A percentile compares a stretch with the other conserved stretches of the same genome.
Conservation (phyloP, 1,140 invertebrate species). For the Drosophila pseudoananassae region DNA sequence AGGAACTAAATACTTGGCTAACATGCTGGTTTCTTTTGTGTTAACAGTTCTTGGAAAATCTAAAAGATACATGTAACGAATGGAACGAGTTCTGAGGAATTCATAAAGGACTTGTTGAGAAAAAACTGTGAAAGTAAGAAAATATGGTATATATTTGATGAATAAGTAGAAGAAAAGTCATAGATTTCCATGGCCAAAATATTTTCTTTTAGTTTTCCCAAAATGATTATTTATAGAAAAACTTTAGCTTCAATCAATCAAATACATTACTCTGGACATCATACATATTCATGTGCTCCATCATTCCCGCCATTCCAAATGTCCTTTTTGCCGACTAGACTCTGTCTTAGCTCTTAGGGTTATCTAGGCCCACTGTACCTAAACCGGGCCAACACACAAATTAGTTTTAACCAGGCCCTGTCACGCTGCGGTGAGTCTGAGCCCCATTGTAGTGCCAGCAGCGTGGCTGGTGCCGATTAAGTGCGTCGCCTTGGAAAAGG, state of each 20-base stretch:
- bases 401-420: constrained; percentile 80
- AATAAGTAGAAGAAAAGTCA: too few species aligned
- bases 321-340: background rate
- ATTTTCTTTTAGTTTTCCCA: too few species aligned
- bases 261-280: background rate
- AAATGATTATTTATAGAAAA: background rate
- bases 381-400: constrained; percentile 62
- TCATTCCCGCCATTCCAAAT: background rate
- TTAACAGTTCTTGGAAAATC: background rate
- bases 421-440: constrained; percentile 70
- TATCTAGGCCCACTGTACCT: constrained; percentile 25
- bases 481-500: constrained; percentile 48
- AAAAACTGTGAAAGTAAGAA: too few species aligned
- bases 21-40: background rate
- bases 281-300: background rate
- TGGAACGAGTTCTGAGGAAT: background rate
- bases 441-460: constrained; percentile 59
- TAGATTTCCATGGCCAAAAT: too few species aligned
- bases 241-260: background rate
- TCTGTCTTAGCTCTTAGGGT: background rate
- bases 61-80: too few species aligned
- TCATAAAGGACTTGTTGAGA: background rate
- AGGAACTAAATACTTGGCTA: background rate
- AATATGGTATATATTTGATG: too few species aligned
- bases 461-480: constrained; percentile 65